Evolutionary conservation across 2,113 vertebrate genomes (phyloP), one percentile per base, ranked within the genome.

Genomic region (Anarrhichthys ocellatus): DNA sequence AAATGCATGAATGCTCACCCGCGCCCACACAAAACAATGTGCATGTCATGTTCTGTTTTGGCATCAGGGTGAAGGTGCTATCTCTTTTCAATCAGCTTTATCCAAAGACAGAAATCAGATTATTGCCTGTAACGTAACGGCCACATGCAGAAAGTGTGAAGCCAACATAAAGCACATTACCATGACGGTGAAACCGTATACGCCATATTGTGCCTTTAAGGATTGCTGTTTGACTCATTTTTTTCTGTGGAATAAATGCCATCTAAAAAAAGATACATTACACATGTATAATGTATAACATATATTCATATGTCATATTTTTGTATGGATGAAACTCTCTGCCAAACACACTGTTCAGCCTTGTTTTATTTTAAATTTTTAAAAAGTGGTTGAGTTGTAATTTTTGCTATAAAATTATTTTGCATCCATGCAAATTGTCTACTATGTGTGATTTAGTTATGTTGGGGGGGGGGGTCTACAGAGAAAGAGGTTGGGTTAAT

Each of bases 81-180:
- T 90, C 82, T 83, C 40, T 68, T 78, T 59, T 64, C 52, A 85
- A 92, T 88, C 91, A 86, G 81, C 78, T 88, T 66, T 17, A 83
- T 80, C 80, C 73, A 82, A 83, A 88, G 76, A 84, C 71, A 81
- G 62, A 85, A 68, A 86, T 89, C 83, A 62, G 85, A 92, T 93
- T 82, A 78, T 72, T 68, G 62, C 66, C 69, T 91, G 38, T 75
- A 73, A 76, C 76, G 80, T 82, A 83, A 87, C n/a, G 0, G 20
- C 77, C 34, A 44, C 62, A 59, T 73, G 73, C 29, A 78, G 46
- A 88, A 77, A 72, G 77, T 75, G 34, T 70, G 38, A 86, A 73
- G 75, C 46, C 52, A 63, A 81, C 72, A 46, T 56, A 69, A 66
- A 36, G 62, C 64, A 71, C 58, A 52, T 72, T 69, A n/a, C 24